Percentiles rank a stretch among this genome's conserved stretches.
Conservation (phyloP, 2,797 vertebrate genomes). For the Acrocephalus scirpaceus region DNA sequence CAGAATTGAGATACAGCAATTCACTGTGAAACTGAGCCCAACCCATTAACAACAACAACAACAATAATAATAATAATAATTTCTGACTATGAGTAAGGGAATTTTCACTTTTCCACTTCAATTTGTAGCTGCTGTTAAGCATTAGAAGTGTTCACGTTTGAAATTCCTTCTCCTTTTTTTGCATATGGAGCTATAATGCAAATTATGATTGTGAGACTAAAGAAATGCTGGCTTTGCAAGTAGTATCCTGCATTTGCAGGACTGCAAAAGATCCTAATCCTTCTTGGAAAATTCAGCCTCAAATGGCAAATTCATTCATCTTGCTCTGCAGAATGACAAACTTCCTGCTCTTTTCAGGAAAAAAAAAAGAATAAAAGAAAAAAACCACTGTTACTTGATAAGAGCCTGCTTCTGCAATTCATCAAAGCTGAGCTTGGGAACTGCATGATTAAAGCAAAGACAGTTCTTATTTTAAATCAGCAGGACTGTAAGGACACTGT, state of each 20-base stretch:
- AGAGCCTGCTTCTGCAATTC: not conserved
- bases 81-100: not conserved
- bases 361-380: not conserved
- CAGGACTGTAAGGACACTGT: not conserved
- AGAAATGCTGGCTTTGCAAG: not conserved
- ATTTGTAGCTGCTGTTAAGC: not conserved
- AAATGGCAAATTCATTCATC: constrained; percentile 1
- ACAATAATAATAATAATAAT: not conserved
- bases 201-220: not conserved
- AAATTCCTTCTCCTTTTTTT: not conserved
- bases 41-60: not conserved
- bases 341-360: not conserved
- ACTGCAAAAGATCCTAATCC: not conserved
- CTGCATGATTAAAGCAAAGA: not conserved
- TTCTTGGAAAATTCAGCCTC: not conserved
- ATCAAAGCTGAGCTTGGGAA: not conserved
- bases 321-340: not conserved
- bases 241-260: not conserved
- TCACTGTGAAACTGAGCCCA: not conserved
- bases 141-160: not conserved
- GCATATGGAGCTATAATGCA: not conserved
- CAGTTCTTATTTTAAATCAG: not conserved
- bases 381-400: not conserved
- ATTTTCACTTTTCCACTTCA: not conserved
- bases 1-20: not conserved